These are phyloP conservation scores for Terrapene triunguis DNA, from an alignment of 2,113 vertebrate species.

Conservation along the genomic window DNA sequence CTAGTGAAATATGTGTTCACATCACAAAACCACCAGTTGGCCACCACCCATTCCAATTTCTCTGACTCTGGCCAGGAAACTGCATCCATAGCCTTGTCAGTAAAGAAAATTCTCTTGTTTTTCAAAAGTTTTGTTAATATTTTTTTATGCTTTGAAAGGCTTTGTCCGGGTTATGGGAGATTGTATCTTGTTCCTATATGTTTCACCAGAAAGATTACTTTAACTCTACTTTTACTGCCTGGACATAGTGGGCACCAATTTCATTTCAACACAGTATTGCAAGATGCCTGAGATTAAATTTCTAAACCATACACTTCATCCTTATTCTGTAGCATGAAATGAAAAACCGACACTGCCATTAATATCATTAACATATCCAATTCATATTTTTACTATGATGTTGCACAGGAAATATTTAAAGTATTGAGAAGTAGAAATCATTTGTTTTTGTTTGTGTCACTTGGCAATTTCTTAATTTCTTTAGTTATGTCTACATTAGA, in stretches of 20 bases:
- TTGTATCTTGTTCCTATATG: background rate
- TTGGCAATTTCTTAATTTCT: background rate
- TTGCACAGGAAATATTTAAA: background rate
- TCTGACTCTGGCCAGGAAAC: background rate
- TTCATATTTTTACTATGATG: background rate
- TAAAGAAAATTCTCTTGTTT: background rate
- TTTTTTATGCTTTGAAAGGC: background rate
- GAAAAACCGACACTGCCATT: background rate
- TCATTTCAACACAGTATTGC: background rate
- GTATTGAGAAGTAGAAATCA: background rate
- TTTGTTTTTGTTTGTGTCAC: background rate
- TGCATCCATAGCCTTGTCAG: background rate
- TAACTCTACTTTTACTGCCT: background rate
- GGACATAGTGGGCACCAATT: background rate
- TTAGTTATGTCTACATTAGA: background rate
- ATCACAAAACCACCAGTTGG: background rate
- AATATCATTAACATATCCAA: background rate
- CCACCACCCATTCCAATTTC: background rate
- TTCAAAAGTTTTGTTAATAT: background rate
- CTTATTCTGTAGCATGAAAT: background rate
- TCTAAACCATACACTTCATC: background rate
- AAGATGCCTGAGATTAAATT: background rate
- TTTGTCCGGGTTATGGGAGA: background rate
- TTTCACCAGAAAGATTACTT: background rate
- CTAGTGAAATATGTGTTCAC: background rate